Evolutionary conservation across 64 coral and sea anemone species (phyloP), one percentile per base, ranked within the genome.

Genomic region (Porites lutea): DNA sequence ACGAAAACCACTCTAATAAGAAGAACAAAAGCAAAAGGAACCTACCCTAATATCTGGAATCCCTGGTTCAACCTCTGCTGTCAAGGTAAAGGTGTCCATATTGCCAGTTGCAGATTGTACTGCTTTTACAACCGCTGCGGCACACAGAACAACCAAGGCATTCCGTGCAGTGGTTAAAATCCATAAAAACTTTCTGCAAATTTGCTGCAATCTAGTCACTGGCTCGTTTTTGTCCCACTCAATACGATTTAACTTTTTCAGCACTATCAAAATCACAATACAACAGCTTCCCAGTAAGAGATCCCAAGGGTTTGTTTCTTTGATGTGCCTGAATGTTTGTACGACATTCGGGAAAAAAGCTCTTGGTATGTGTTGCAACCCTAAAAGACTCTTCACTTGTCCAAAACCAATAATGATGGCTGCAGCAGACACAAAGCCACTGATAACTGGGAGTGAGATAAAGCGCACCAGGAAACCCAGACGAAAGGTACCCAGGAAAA

Each of bases 381-480:
- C 97, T 21, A 99, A 86, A 50, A 99, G 13, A 9, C 78, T 90
- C 80, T 96, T 96, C 14, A 99, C 83, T 77, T 99, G 97, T 59
- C 94, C 84, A 68, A 83, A 87, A 53, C 68, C 97, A 65, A 99
- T 99, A 13, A 83, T 92, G 51, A 99, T 96, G 8, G 97, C 94
- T 85, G 97, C 97, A 64, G 97, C 88, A 16, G 97, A 96, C 20
- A 95, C 96, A 78, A 99, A 99, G 67, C 94, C 94, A 78, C 97
- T 99, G 11, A 99, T 96, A 4, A 99, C 97, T 53, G 97, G 94
- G 22, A 99, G 87, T 13, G 94, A 89, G 43, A 99, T 99, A 67
- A 96, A 94, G 12, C 97, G 92, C 0, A 96, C 94, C 5, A 99
- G 23, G 87, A 99, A 99, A 0, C 97, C 97, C 43, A 99, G 87